Percentiles rank a stretch among this genome's conserved stretches.
Conservation (phyloP, 2,797 vertebrate genomes). For the Spea hammondii region DNA sequence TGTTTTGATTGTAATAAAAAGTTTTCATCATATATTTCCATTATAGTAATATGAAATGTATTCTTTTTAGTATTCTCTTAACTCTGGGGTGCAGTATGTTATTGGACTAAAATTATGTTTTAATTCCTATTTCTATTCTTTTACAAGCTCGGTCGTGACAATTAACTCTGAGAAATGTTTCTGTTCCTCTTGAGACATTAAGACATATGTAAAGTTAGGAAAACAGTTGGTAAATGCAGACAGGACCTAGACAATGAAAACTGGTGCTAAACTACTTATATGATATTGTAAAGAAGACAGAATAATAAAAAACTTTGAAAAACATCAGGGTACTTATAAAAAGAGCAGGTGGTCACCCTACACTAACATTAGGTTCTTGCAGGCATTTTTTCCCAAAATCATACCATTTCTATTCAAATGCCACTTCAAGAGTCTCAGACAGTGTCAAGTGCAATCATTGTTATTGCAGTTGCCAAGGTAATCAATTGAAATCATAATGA, state of each 20-base stretch:
- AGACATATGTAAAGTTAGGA: background rate
- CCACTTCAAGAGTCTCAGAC: conserved; percentile 73
- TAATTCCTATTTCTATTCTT: too few species aligned
- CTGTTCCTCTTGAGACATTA: background rate
- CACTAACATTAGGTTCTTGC: conserved; percentile 73
- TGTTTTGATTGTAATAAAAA: too few species aligned
- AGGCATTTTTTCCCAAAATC: conserved; percentile 73
- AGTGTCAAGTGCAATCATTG: conserved; percentile 79
- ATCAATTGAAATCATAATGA: conserved; percentile 83
- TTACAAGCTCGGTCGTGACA: background rate
- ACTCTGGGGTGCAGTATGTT: too few species aligned
- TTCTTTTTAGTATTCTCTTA: too few species aligned
- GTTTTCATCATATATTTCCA: too few species aligned
- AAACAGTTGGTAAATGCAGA: background rate
- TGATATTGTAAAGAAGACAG: conserved; percentile 2
- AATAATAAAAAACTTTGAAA: conserved; percentile 7
- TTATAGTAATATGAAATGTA: too few species aligned
- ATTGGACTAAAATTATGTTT: too few species aligned
- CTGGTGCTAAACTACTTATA: background rate
- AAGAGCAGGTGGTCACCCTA: conserved; percentile 69
- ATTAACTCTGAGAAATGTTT: background rate
- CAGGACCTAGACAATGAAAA: background rate
- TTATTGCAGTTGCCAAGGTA: conserved; percentile 79
- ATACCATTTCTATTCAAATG: conserved; percentile 80
- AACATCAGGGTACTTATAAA: conserved; percentile 35